Percentiles rank a stretch among this genome's conserved stretches.
Conservation (phyloP, 2,113 vertebrate genomes). For the Calyptommatus sinebrachiatus region DNA sequence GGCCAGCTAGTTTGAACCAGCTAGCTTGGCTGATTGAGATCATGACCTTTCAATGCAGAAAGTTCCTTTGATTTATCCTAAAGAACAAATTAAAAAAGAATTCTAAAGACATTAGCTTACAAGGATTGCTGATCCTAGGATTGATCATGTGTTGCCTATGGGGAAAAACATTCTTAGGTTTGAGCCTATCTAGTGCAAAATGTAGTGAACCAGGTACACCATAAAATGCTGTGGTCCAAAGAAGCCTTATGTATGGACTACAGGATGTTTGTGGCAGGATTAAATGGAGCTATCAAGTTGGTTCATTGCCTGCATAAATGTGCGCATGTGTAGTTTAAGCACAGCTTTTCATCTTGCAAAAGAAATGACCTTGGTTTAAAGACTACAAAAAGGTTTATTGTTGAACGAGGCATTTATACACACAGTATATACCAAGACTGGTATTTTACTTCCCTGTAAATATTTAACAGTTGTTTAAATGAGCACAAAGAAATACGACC, state of each 20-base stretch:
- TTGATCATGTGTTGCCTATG: not conserved
- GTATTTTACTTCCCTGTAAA: not conserved
- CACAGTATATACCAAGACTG: not conserved
- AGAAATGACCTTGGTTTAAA: constrained; percentile 8
- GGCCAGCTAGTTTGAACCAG: no score
- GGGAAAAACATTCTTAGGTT: not conserved
- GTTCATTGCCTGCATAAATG: constrained; percentile 3
- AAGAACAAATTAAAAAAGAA: no score
- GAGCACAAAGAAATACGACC: not conserved
- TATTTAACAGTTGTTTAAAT: not conserved
- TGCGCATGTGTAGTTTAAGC: not conserved
- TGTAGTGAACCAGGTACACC: not conserved
- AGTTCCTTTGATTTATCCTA: no score
- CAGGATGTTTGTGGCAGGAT: not conserved
- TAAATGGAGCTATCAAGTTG: constrained; percentile 1
- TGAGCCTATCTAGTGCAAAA: not conserved
- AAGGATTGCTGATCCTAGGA: not conserved
- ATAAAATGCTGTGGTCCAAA: not conserved
- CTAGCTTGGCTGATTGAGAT: no score
- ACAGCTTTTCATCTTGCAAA: not conserved
- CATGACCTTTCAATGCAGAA: no score
- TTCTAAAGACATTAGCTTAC: not conserved
- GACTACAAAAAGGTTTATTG: constrained; percentile 4
- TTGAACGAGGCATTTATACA: not conserved
- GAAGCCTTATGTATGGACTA: not conserved